Evolutionary conservation across 2,888 invertebrate species (phyloP).

Genomic region (Tinea semifulvella): DNA sequence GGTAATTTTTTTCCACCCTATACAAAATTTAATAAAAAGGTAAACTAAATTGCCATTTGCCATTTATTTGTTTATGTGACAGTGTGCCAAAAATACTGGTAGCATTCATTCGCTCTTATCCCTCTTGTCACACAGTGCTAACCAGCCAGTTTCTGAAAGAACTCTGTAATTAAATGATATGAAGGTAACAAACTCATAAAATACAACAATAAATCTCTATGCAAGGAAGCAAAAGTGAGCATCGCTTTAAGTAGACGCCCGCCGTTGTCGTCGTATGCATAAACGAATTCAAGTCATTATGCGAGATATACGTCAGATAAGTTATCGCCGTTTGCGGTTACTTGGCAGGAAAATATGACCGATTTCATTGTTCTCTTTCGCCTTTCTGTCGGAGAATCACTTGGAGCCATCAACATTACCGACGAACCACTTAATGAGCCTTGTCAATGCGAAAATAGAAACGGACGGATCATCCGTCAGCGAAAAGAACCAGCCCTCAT

Average conservation of each 20-base stretch:
- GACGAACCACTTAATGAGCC: constrained; percentile 63
- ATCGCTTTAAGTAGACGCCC: constrained; percentile 44
- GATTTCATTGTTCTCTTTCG: constrained; percentile 62
- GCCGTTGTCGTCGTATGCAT: constrained; percentile 43
- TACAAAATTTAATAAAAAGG: background rate
- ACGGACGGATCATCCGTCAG: constrained; percentile 58
- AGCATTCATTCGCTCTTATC: no score
- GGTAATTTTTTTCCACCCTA: background rate
- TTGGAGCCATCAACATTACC: constrained; percentile 59
- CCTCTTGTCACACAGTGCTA: no score
- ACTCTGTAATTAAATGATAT: no score
- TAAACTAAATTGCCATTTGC: no score
- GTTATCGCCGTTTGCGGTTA: constrained; percentile 54
- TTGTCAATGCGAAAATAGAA: constrained; percentile 61
- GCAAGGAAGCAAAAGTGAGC: constrained; percentile 35
- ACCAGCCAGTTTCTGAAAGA: no score
- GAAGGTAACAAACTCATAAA: background rate
- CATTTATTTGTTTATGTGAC: no score
- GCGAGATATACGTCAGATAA: constrained; percentile 52
- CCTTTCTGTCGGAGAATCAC: constrained; percentile 61
- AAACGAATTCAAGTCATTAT: constrained; percentile 51
- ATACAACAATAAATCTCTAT: constrained; percentile 9
- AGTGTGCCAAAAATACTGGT: no score
- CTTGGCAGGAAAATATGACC: constrained; percentile 62
- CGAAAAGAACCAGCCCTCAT: constrained; percentile 33